These are phyloP conservation scores for Ptychodera flava DNA, from an alignment of 35 echinoderm and acorn worm species.

Conservation along the genomic window DNA sequence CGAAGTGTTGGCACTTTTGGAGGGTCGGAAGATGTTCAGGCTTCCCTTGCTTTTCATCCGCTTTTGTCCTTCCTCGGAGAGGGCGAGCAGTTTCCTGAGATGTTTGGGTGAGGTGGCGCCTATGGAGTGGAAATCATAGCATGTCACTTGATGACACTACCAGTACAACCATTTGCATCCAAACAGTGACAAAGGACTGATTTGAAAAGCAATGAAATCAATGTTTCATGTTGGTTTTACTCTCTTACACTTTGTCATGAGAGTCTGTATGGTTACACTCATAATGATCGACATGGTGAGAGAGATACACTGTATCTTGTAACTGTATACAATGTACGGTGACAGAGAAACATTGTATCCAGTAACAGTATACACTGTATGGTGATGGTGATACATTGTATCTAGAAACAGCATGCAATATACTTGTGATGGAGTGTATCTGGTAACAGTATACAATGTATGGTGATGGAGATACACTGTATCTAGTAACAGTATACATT, in stretches of 20 bases:
- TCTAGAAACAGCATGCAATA: neutral
- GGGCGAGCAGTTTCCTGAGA: slow-evolving; percentile 79
- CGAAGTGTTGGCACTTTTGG: slow-evolving; percentile 32
- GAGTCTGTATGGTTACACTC: neutral
- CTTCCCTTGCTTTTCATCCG: slow-evolving; percentile 61
- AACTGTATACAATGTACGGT: neutral
- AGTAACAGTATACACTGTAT: neutral
- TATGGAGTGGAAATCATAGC: slow-evolving; percentile 18
- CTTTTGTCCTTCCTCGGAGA: slow-evolving; percentile 92
- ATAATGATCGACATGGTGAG: neutral
- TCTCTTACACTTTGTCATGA: too few relatives aligned
- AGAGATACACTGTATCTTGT: neutral
- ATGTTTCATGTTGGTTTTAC: neutral
- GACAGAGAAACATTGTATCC: neutral
- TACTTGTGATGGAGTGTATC: neutral
- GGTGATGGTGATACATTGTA: slow-evolving; percentile 7
- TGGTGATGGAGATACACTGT: neutral
- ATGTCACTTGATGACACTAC: too few relatives aligned
- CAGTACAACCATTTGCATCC: neutral
- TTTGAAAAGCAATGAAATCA: slow-evolving; percentile 9
- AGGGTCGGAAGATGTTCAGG: slow-evolving; percentile 27
- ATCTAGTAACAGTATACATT: neutral
- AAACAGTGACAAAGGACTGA: neutral
- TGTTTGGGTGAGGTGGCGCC: slow-evolving; percentile 94
- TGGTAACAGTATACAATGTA: neutral